Conservation (phyloP, 2,113 vertebrate species). For the Calonectris borealis region DNA sequence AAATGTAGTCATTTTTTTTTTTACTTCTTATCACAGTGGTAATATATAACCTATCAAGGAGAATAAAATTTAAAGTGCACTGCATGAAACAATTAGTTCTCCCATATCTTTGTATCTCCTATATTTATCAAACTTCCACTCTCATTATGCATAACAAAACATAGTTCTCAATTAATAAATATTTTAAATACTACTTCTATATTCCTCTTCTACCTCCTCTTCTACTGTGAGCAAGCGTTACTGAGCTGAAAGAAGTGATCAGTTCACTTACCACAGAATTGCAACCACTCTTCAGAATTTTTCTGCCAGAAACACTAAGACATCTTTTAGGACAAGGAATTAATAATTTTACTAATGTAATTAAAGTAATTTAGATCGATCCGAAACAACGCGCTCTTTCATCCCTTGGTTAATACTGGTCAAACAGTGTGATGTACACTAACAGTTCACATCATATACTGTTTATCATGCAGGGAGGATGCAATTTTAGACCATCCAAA, state of each 20-base stretch:
- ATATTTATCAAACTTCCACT: neutral
- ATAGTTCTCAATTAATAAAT: neutral
- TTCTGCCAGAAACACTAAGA: neutral
- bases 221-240: neutral
- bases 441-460: neutral
- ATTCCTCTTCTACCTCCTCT: neutral
- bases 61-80: neutral
- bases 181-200: neutral
- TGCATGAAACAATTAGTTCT: neutral
- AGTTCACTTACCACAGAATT: neutral
- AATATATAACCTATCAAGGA: neutral
- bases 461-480: neutral
- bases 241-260: neutral
- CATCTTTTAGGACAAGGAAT: neutral
- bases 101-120: neutral
- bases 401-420: neutral
- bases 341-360: neutral
- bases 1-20: neutral
- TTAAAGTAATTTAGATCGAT: neutral
- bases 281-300: neutral
- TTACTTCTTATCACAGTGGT: neutral
- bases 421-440: neutral
- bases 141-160: neutral
- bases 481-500: neutral
- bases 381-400: neutral